phyloP scores from a whole-genome alignment of 2,113 vertebrate species.

The Microcebus murinus region DNA sequence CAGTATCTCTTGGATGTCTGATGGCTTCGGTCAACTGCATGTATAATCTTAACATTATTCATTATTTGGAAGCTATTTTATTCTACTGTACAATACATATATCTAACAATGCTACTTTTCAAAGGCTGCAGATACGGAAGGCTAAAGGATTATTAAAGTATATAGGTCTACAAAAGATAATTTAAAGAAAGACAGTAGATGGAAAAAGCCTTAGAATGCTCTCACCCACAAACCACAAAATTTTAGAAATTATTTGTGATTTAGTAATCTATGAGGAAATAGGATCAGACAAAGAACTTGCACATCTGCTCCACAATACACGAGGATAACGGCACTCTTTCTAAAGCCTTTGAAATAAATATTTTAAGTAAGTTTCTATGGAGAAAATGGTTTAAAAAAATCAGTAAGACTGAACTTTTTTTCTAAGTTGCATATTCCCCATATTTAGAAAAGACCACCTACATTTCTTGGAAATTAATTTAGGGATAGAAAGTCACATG shows the following conservation, averaged over 20 bases:
- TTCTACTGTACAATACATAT: rapidly evolving
- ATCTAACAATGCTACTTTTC: background rate
- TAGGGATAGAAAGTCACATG: background rate
- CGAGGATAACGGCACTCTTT: background rate
- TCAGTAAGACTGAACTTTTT: background rate
- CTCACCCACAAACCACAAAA: background rate
- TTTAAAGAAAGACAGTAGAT: background rate
- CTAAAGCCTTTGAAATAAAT: background rate
- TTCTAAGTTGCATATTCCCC: background rate
- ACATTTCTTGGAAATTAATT: background rate
- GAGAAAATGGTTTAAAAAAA: background rate
- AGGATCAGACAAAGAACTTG: background rate
- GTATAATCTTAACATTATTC: too few relatives aligned
- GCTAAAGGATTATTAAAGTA: background rate
- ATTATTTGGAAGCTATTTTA: background rate
- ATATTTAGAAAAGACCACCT: background rate
- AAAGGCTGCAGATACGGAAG: background rate
- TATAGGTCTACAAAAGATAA: rapidly evolving
- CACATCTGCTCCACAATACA: background rate
- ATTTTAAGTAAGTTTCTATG: background rate
- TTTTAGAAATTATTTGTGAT: background rate
- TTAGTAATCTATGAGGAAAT: background rate
- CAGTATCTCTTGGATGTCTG: too few relatives aligned
- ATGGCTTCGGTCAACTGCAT: background rate
- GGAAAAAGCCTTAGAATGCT: background rate